Evolutionary conservation across 1,140 invertebrate species (phyloP).

Genomic region (Metaphire vulgaris): DNA sequence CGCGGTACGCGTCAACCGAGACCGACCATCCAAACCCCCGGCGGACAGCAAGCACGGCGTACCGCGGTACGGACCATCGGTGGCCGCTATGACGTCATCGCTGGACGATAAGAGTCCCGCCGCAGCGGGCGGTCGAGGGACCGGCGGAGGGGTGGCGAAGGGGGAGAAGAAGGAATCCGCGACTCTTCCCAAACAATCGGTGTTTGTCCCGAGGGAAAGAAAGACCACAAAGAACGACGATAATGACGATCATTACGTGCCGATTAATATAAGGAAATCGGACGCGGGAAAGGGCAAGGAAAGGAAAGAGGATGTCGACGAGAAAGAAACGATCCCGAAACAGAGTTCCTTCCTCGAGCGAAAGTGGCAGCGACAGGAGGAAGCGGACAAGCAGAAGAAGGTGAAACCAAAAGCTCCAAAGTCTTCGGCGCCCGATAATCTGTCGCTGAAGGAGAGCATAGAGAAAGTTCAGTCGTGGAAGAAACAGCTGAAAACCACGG

Average conservation of each 20-base stretch:
- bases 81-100: neutral
- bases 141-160: no score
- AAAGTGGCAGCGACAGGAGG: constrained; percentile 6
- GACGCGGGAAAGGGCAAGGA: neutral
- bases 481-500: constrained; percentile 2
- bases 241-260: neutral
- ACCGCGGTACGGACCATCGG: neutral
- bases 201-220: constrained; percentile 7
- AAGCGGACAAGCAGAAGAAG: neutral
- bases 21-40: neutral
- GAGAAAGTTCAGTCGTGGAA: constrained; percentile 19
- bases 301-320: neutral
- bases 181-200: constrained; percentile 12
- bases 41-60: neutral
- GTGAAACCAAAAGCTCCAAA: neutral
- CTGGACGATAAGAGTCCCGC: neutral
- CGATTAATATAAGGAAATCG: neutral
- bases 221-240: constrained; percentile 7
- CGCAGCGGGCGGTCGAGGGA: neutral
- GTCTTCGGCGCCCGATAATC: neutral
- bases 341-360: constrained; percentile 14
- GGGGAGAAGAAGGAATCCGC: neutral
- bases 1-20: neutral
- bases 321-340: constrained; percentile 1
- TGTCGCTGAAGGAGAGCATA: constrained; percentile 18